These are phyloP conservation scores for Strigamia crassipes DNA, from an alignment of 2,888 invertebrate species.

Conservation along the genomic window DNA sequence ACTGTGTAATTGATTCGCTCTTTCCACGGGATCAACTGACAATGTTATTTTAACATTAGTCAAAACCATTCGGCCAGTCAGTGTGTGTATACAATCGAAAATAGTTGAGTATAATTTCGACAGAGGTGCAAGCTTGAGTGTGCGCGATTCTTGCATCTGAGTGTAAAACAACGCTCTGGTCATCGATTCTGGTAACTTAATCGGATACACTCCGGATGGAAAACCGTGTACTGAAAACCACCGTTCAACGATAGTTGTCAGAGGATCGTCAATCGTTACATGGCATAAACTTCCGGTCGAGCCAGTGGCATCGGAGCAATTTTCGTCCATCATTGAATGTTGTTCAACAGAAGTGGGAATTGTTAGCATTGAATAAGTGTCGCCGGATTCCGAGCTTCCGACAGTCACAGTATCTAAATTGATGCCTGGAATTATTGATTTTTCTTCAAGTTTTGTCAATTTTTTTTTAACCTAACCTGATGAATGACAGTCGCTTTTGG, in stretches of 20 bases:
- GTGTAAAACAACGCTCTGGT: background rate
- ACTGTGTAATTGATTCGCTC: background rate
- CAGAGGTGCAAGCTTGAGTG: background rate
- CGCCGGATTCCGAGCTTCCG: background rate
- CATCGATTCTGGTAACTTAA: background rate
- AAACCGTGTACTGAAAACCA: constrained; percentile 25
- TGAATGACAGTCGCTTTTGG: background rate
- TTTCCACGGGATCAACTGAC: background rate
- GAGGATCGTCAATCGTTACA: background rate
- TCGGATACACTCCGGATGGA: background rate
- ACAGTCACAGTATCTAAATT: background rate
- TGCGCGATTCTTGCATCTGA: background rate
- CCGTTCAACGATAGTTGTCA: background rate
- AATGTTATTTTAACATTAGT: constrained; percentile 2
- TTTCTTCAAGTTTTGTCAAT: background rate
- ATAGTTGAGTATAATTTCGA: background rate
- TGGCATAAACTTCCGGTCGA: background rate
- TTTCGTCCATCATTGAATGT: background rate
- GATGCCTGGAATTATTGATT: background rate
- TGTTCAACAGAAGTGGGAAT: background rate
- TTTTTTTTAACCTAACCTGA: background rate
- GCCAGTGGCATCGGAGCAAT: background rate
- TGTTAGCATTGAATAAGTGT: background rate
- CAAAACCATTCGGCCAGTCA: background rate
- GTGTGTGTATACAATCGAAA: background rate